Evolutionary conservation across 2,888 invertebrate species (phyloP).

Genomic region (Nasonovia ribisnigri): DNA sequence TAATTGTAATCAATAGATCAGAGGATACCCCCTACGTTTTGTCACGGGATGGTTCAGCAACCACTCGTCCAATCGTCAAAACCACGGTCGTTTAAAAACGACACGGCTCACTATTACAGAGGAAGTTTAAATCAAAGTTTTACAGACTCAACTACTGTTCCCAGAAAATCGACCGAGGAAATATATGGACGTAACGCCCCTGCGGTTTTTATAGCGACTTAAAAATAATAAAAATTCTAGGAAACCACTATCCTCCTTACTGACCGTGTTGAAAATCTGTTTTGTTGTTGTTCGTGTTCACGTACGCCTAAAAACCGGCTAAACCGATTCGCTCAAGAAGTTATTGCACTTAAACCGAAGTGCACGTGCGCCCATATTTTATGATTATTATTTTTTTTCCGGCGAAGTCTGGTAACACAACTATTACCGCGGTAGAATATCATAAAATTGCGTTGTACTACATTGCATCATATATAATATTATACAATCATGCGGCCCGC

Average conservation of each 20-base stretch:
- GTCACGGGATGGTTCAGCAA: not conserved
- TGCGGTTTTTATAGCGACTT: no score
- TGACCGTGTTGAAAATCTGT: not conserved
- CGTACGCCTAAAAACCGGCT: not conserved
- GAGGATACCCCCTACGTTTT: no score
- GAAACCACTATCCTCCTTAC: not conserved
- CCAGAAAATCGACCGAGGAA: no score
- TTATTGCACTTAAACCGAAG: not conserved
- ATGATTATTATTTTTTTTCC: not conserved
- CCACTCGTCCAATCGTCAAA: not conserved
- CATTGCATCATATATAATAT: no score
- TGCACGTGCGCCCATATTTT: no score
- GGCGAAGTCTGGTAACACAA: not conserved
- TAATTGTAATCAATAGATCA: no score
- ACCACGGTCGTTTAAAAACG: not conserved
- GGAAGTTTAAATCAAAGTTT: not conserved
- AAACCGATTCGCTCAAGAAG: not conserved
- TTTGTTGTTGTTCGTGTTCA: not conserved
- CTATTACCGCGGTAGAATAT: no score
- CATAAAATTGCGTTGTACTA: no score
- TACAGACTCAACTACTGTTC: not conserved
- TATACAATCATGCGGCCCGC: no score
- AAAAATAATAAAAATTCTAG: not conserved
- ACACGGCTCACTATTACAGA: not conserved
- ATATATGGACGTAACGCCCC: no score